Conservation (phyloP, 2,113 vertebrate genomes). For the Aphyosemion australe region DNA sequence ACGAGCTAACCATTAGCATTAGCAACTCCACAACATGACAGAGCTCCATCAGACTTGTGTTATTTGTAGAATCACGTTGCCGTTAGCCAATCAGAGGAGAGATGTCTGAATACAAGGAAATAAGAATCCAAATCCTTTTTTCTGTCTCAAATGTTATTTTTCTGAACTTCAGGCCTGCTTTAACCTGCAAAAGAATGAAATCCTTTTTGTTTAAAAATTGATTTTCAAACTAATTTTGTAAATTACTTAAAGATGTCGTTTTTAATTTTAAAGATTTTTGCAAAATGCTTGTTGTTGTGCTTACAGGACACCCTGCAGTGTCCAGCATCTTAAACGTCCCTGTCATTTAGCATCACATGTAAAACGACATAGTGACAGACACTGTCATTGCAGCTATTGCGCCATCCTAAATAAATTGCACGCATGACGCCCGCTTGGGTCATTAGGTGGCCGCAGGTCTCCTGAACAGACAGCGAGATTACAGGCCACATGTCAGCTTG, state of each 20-base stretch:
- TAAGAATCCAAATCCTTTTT: too few species aligned
- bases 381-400: conserved; percentile 69
- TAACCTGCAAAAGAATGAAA: background rate
- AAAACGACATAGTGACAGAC: conserved; percentile 65
- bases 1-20: too few species aligned
- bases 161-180: background rate
- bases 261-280: background rate
- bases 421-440: conserved; percentile 72
- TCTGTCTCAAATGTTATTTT: background rate
- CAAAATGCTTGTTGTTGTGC: background rate
- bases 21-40: too few species aligned
- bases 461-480: conserved; percentile 74
- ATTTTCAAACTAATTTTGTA: background rate
- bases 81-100: too few species aligned
- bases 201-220: background rate
- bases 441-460: conserved; percentile 75
- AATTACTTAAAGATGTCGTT: background rate
- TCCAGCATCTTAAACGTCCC: conserved; percentile 38
- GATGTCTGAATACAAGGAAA: too few species aligned
- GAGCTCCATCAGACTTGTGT: too few species aligned
- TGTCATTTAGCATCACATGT: conserved; percentile 66
- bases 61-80: too few species aligned
- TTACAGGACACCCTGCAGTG: conserved; percentile 15
- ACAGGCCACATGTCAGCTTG: conserved; percentile 70
- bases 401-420: conserved; percentile 64